Conservation (phyloP, 2,113 vertebrate species). For the Entelurus aequoreus region DNA sequence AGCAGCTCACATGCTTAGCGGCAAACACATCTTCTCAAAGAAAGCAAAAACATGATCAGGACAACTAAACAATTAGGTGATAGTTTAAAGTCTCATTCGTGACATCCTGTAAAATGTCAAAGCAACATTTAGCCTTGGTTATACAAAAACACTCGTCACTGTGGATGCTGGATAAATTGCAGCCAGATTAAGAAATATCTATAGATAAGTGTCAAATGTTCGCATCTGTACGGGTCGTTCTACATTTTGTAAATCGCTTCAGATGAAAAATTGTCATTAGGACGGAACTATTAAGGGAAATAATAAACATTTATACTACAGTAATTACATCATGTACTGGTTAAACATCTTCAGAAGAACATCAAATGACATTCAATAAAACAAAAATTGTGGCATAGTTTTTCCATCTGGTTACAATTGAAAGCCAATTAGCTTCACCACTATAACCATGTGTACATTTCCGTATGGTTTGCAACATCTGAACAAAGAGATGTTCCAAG, state of each 20-base stretch:
- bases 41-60: background rate
- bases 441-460: background rate
- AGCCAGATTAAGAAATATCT: no score
- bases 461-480: background rate
- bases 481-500: background rate
- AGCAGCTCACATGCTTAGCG: constrained; percentile 11
- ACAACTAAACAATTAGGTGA: background rate
- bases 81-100: background rate
- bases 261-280: no score
- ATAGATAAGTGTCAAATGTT: no score
- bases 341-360: background rate
- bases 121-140: constrained; percentile 12
- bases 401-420: background rate
- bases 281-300: no score
- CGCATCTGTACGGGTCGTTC: no score
- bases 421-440: background rate
- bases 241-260: no score
- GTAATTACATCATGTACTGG: background rate
- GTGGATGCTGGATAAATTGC: background rate
- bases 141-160: constrained; percentile 5
- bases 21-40: background rate
- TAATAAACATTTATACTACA: background rate
- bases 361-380: background rate
- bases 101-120: constrained; percentile 15
- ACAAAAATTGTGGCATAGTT: background rate